Evolutionary conservation across 2,888 invertebrate genomes (phyloP).

Genomic region (Iselma pallidipennis): DNA sequence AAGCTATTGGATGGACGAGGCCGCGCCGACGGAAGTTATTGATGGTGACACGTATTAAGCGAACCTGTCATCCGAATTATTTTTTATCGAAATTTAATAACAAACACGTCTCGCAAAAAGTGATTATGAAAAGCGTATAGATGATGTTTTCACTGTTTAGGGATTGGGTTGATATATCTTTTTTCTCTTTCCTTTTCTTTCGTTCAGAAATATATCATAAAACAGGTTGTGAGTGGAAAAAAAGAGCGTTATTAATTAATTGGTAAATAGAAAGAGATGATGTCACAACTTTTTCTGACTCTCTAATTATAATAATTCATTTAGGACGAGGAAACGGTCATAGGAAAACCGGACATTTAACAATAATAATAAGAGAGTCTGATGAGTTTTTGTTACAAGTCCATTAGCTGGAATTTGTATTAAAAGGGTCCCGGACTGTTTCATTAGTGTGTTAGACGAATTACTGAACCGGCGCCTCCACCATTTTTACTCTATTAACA

Average conservation of each 20-base stretch:
- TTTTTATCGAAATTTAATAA: slow-evolving; percentile 51
- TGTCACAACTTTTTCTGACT: background rate
- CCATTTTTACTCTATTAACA: background rate
- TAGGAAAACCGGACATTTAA: background rate
- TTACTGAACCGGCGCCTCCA: background rate
- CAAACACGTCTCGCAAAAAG: slow-evolving; percentile 45
- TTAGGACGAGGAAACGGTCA: slow-evolving; percentile 1
- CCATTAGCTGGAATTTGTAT: slow-evolving; percentile 1
- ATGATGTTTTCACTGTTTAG: slow-evolving; percentile 9
- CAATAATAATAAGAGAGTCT: background rate
- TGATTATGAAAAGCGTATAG: slow-evolving; percentile 37
- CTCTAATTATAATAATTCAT: slow-evolving; percentile 11
- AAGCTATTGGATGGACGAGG: slow-evolving; percentile 32
- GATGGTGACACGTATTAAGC: slow-evolving; percentile 54
- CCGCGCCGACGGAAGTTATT: slow-evolving; percentile 46
- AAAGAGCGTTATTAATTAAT: slow-evolving; percentile 3
- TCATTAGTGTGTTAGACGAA: background rate
- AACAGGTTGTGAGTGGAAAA: background rate
- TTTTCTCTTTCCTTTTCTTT: background rate
- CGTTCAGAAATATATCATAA: background rate
- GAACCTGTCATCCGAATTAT: slow-evolving; percentile 49
- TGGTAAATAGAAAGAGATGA: background rate
- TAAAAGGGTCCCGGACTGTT: background rate
- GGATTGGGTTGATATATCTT: background rate
- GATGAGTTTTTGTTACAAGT: background rate